Percentiles rank a stretch among this genome's conserved stretches.
phyloP scores from a whole-genome alignment of 2,113 vertebrate genomes.

The Echinops telfairi region DNA sequence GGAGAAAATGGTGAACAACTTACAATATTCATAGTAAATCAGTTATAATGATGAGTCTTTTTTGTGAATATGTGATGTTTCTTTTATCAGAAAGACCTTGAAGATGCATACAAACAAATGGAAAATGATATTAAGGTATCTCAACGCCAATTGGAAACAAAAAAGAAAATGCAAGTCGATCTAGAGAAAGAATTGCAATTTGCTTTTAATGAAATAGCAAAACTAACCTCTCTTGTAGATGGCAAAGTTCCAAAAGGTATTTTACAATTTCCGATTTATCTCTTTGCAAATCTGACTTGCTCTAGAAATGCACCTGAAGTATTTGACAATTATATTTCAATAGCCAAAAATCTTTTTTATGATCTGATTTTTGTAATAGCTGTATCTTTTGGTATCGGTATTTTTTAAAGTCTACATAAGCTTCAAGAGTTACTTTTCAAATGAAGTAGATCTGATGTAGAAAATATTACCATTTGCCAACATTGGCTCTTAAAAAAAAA shows the following conservation, averaged over 20 bases:
- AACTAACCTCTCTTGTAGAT: constrained; percentile 90
- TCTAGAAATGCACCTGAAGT: background rate
- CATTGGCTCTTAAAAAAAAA: background rate
- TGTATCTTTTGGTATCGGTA: background rate
- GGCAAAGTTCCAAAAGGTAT: constrained; percentile 94
- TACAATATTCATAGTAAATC: background rate
- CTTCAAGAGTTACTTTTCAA: constrained; percentile 55
- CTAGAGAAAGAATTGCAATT: constrained; percentile 93
- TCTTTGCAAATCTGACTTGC: constrained; percentile 32
- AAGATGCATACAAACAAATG: constrained; percentile 85
- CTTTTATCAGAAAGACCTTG: constrained; percentile 87
- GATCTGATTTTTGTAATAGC: constrained; percentile 20
- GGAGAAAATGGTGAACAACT: constrained; percentile 89
- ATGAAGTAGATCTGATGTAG: background rate
- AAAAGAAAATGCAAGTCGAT: constrained; percentile 93
- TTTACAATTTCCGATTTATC: constrained; percentile 51
- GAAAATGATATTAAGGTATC: constrained; percentile 87
- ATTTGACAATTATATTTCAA: background rate
- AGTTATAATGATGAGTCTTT: background rate
- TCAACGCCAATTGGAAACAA: constrained; percentile 87
- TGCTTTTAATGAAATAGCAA: constrained; percentile 92
- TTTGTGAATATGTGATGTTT: constrained; percentile 15
- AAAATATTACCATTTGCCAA: background rate
- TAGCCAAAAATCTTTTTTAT: background rate
- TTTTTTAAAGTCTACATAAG: constrained; percentile 28